Evolutionary conservation across 2,113 vertebrate species (phyloP).

Genomic region (Protobothrops mucrosquamatus): DNA sequence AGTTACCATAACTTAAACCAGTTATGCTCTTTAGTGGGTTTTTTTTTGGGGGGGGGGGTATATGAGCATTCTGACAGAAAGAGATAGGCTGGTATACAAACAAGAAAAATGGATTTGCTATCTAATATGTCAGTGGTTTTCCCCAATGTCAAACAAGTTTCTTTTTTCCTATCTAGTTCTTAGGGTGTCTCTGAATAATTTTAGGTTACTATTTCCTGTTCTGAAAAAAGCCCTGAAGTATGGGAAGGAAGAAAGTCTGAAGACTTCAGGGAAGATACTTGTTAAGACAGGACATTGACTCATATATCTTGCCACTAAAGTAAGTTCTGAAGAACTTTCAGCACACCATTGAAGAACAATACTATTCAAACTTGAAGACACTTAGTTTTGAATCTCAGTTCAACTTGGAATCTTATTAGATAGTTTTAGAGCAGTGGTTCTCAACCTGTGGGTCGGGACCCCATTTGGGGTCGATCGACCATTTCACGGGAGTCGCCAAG

Average conservation of each 20-base stretch:
- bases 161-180: background rate
- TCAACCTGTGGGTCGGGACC: too few relatives aligned
- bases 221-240: background rate
- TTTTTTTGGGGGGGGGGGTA: background rate
- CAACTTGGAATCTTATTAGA: background rate
- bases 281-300: background rate
- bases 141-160: background rate
- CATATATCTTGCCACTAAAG: background rate
- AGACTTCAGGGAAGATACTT: background rate
- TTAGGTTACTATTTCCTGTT: background rate
- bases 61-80: background rate
- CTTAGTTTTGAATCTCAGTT: background rate
- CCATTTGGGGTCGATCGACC: too few relatives aligned
- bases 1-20: background rate
- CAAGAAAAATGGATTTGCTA: background rate
- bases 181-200: background rate
- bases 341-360: background rate
- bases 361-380: background rate
- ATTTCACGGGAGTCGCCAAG: too few relatives aligned
- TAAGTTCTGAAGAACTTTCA: background rate
- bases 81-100: background rate
- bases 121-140: background rate
- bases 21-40: background rate
- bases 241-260: background rate
- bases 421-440: too few relatives aligned